These are phyloP conservation scores for Columba janthina DNA, from an alignment of 2,113 vertebrate species.

Conservation along the genomic window DNA sequence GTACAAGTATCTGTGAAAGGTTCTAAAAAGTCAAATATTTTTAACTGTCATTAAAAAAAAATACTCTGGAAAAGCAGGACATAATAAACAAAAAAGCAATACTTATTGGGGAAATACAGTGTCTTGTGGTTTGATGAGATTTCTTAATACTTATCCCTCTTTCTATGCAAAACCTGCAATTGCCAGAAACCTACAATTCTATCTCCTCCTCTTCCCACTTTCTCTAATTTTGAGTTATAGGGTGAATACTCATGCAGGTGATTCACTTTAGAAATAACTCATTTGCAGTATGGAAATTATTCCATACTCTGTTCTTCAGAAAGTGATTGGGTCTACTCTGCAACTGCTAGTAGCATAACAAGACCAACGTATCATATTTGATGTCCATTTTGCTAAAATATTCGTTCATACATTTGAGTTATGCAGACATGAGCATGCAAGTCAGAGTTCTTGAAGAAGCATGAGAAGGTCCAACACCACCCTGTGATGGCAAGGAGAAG, in stretches of 20 bases:
- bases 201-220: not conserved
- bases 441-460: not conserved
- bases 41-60: rapidly evolving
- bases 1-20: not conserved
- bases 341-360: not conserved
- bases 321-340: not conserved
- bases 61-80: not conserved
- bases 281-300: not conserved
- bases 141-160: not conserved
- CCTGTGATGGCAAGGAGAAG: rapidly evolving
- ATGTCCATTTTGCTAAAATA: not conserved
- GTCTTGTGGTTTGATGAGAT: not conserved
- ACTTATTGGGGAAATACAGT: not conserved
- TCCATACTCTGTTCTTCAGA: not conserved
- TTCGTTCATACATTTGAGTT: not conserved
- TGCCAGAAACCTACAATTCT: not conserved
- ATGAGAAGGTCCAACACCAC: not conserved
- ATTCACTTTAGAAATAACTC: not conserved
- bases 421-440: not conserved
- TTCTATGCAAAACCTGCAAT: not conserved
- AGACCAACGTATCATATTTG: not conserved
- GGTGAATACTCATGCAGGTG: not conserved
- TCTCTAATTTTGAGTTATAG: not conserved
- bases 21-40: not conserved
- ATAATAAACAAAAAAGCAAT: not conserved